Evolutionary conservation across 1,140 invertebrate genomes (phyloP).

Genomic region (Dendroctonus ponderosae): DNA sequence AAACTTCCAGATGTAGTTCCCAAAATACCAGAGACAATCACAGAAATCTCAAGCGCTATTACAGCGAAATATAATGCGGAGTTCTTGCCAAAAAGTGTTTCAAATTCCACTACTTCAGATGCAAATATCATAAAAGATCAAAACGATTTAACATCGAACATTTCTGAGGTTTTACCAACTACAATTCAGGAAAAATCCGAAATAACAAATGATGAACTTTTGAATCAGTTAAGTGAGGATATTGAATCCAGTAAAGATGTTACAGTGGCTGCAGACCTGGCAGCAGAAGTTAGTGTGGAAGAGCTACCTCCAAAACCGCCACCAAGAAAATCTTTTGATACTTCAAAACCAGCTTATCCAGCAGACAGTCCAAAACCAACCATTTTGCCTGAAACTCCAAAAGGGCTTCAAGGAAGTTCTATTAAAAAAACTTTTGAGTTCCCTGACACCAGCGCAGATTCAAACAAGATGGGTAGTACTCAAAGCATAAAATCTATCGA

Average conservation of each 20-base stretch:
- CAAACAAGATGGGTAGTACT: slow-evolving; percentile 18
- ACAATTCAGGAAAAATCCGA: too few relatives aligned
- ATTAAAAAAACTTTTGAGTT: slow-evolving; percentile 37
- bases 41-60: slow-evolving; percentile 8
- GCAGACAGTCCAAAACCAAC: slow-evolving; percentile 41
- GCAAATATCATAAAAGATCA: not conserved
- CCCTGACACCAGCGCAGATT: slow-evolving; percentile 31
- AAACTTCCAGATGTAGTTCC: slow-evolving; percentile 31
- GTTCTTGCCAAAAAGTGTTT: too few relatives aligned
- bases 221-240: too few relatives aligned
- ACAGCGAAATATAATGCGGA: too few relatives aligned
- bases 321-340: slow-evolving; percentile 45
- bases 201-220: too few relatives aligned
- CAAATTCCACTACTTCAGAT: slow-evolving; percentile 4
- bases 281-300: slow-evolving; percentile 21
- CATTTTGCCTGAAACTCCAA: slow-evolving; percentile 12
- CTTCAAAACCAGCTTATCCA: slow-evolving; percentile 43
- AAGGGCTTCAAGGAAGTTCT: slow-evolving; percentile 8
- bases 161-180: too few relatives aligned
- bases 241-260: not conserved
- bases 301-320: slow-evolving; percentile 52
- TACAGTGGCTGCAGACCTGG: slow-evolving; percentile 1
- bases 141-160: too few relatives aligned
- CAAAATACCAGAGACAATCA: slow-evolving; percentile 32
- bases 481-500: slow-evolving; percentile 22